Percentiles rank a stretch among this genome's conserved stretches.
Conservation (phyloP, 2,888 invertebrate species). For the Acrobasis suavella region DNA sequence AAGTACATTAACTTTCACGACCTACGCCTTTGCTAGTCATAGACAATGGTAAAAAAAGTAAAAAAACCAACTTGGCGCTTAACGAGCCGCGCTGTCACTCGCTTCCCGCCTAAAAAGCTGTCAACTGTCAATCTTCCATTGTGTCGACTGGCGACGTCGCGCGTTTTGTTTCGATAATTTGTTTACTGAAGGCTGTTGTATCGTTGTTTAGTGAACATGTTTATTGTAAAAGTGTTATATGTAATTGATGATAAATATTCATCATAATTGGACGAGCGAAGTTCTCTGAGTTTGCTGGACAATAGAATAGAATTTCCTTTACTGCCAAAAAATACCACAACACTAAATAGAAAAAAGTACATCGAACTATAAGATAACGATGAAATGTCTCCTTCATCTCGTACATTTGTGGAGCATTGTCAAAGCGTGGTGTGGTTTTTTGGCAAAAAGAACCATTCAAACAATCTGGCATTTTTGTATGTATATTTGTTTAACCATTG, state of each 20-base stretch:
- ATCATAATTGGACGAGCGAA: background rate
- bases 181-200: slow-evolving; percentile 26
- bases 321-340: too few relatives aligned
- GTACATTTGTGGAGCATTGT: too few relatives aligned
- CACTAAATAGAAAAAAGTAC: too few relatives aligned
- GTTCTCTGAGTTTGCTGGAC: background rate
- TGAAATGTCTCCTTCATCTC: too few relatives aligned
- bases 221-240: background rate
- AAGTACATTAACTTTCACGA: slow-evolving; percentile 19
- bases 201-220: background rate
- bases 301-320: too few relatives aligned
- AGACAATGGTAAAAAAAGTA: slow-evolving; percentile 42
- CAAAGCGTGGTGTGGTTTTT: too few relatives aligned
- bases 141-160: slow-evolving; percentile 29
- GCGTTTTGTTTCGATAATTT: slow-evolving; percentile 29
- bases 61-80: slow-evolving; percentile 64
- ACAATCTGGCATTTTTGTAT: too few relatives aligned
- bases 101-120: slow-evolving; percentile 73
- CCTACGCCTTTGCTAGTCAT: slow-evolving; percentile 23
- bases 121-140: slow-evolving; percentile 64
- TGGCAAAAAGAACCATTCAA: too few relatives aligned
- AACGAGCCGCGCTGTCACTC: slow-evolving; percentile 65
- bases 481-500: too few relatives aligned
- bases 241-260: background rate
- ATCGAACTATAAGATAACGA: too few relatives aligned